Percentiles rank a stretch among this genome's conserved stretches.
phyloP scores from a whole-genome alignment of 2,113 vertebrate genomes.

The Tangachromis dhanisi region DNA sequence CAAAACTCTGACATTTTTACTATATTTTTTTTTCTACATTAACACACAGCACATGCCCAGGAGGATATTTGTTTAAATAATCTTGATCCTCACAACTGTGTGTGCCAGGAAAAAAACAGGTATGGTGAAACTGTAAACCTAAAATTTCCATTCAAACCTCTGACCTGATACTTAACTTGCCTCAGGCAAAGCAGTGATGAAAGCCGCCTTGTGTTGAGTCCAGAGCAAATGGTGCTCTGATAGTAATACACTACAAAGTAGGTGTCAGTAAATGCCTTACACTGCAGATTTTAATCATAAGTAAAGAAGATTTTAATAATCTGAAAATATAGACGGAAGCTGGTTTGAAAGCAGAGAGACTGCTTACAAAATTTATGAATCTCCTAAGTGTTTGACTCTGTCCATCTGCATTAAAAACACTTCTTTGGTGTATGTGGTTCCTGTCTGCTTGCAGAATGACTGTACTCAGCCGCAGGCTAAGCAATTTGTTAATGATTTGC shows the following conservation, averaged over 20 bases:
- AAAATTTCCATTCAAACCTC: neutral
- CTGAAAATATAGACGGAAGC: neutral
- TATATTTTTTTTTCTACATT: neutral
- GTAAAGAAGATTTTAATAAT: neutral
- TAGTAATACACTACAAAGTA: neutral
- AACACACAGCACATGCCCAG: neutral
- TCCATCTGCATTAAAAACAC: neutral
- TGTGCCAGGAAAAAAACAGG: neutral
- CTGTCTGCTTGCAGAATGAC: neutral
- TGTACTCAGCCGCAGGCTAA: neutral
- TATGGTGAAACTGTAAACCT: neutral
- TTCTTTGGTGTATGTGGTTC: neutral
- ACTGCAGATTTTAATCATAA: neutral
- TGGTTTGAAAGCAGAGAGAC: neutral
- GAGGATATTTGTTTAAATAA: neutral
- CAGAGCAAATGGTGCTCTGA: neutral
- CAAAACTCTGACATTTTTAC: neutral
- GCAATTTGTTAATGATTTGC: constrained; percentile 11
- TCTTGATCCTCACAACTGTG: neutral
- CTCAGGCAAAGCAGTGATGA: neutral
- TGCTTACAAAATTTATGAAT: neutral
- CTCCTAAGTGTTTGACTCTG: neutral
- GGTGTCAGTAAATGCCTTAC: neutral
- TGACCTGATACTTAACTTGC: neutral
- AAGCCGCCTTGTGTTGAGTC: neutral